These are phyloP conservation scores for Orchestia grillus DNA, from an alignment of 1,140 invertebrate genomes.

Conservation along the genomic window DNA sequence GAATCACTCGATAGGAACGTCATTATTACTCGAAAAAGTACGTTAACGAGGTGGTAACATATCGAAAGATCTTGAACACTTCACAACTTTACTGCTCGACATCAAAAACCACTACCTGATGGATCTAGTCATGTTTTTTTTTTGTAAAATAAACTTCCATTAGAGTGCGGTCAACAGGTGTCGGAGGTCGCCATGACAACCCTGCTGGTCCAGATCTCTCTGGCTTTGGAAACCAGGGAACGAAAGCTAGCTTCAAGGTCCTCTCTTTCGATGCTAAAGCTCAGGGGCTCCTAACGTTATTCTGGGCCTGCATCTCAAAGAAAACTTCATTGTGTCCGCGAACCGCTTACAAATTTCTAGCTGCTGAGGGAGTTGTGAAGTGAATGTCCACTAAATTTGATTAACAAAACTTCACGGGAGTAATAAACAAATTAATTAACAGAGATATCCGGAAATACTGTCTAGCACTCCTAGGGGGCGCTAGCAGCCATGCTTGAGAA, in stretches of 20 bases:
- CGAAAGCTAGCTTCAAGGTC: neutral
- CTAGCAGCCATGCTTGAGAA: too few relatives aligned
- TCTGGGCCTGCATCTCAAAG: too few relatives aligned
- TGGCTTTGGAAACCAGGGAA: neutral
- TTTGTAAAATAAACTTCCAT: neutral
- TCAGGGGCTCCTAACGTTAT: too few relatives aligned
- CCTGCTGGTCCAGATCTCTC: neutral
- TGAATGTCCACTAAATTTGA: too few relatives aligned
- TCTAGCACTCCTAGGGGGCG: too few relatives aligned
- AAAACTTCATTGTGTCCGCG: too few relatives aligned
- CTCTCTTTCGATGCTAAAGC: neutral
- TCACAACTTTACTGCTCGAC: neutral
- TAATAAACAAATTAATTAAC: too few relatives aligned
- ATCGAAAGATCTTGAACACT: neutral
- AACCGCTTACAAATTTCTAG: too few relatives aligned
- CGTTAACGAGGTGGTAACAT: neutral
- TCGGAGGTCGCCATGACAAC: constrained; percentile 3
- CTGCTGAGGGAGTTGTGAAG: too few relatives aligned
- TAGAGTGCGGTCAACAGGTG: constrained; percentile 12
- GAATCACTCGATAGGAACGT: neutral
- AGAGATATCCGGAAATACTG: too few relatives aligned
- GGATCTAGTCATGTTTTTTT: neutral
- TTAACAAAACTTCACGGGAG: too few relatives aligned
- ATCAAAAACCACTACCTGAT: neutral
- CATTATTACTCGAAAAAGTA: neutral